These are phyloP conservation scores for Corvus hawaiiensis DNA, from an alignment of 2,113 vertebrate species.

Conservation along the genomic window DNA sequence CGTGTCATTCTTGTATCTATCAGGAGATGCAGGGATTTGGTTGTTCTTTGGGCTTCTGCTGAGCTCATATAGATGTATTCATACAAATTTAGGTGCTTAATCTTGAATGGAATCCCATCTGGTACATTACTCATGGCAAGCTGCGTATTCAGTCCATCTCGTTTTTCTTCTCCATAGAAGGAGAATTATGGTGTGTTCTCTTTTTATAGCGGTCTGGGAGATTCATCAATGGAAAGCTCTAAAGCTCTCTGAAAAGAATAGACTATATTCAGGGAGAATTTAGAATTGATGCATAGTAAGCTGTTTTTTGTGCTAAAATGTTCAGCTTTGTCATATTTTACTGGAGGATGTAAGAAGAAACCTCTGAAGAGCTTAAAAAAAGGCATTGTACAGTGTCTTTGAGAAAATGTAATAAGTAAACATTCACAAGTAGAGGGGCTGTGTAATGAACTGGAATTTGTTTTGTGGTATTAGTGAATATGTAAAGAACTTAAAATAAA, in stretches of 20 bases:
- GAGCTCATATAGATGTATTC: background rate
- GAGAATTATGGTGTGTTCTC: background rate
- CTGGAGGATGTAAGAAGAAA: background rate
- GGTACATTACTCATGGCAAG: background rate
- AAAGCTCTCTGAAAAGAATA: background rate
- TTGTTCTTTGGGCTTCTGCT: background rate
- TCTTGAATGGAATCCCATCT: background rate
- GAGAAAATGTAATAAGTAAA: background rate
- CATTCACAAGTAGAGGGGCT: background rate
- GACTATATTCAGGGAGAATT: background rate
- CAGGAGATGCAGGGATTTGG: background rate
- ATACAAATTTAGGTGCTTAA: background rate
- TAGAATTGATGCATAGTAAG: background rate
- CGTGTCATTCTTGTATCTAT: fast-evolving
- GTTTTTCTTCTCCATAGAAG: background rate
- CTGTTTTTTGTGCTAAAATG: background rate
- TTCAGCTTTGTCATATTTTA: background rate
- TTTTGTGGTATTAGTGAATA: background rate
- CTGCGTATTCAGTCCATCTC: background rate
- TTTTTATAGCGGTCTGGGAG: background rate
- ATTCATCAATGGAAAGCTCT: background rate
- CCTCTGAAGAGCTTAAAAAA: background rate
- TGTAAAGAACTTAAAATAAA: background rate
- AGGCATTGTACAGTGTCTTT: background rate
- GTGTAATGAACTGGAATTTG: background rate